Conservation (phyloP, 2,797 vertebrate genomes). For the Adrianichthys oophorus region DNA sequence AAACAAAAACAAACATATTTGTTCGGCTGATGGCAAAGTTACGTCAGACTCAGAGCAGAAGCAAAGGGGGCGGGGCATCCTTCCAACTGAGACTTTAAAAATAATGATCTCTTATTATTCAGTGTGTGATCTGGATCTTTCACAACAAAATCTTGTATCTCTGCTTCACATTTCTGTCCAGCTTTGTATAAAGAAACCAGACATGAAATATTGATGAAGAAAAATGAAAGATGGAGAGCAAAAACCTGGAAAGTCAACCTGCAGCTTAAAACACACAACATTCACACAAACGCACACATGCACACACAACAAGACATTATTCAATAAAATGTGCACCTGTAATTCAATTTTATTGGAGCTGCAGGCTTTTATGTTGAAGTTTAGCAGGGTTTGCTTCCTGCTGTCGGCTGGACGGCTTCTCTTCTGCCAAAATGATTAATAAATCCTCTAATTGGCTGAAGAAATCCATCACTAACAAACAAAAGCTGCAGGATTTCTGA, state of each 20-base stretch:
- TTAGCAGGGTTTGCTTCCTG: constrained; percentile 47
- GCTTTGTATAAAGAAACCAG: too few relatives aligned
- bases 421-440: constrained; percentile 58
- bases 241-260: too few relatives aligned
- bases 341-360: constrained; percentile 56
- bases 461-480: constrained; percentile 40
- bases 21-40: constrained; percentile 23
- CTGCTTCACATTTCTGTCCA: too few relatives aligned
- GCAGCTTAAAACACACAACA: not conserved
- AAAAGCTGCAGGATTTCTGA: constrained; percentile 7
- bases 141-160: too few relatives aligned
- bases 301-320: constrained; percentile 20
- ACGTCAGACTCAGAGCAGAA: constrained; percentile 10
- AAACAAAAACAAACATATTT: constrained; percentile 6
- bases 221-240: too few relatives aligned
- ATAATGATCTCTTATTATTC: too few relatives aligned
- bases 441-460: constrained; percentile 42
- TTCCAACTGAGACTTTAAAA: too few relatives aligned
- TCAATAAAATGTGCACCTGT: constrained; percentile 38
- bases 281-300: constrained; percentile 2
- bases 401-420: constrained; percentile 28
- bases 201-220: too few relatives aligned
- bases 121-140: too few relatives aligned
- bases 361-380: constrained; percentile 35
- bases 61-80: constrained; percentile 13